A percentile compares a stretch with the other conserved stretches of the same genome.
Evolutionary conservation across 1,140 invertebrate genomes (phyloP).

Genomic region (Heliconius nattereri): DNA sequence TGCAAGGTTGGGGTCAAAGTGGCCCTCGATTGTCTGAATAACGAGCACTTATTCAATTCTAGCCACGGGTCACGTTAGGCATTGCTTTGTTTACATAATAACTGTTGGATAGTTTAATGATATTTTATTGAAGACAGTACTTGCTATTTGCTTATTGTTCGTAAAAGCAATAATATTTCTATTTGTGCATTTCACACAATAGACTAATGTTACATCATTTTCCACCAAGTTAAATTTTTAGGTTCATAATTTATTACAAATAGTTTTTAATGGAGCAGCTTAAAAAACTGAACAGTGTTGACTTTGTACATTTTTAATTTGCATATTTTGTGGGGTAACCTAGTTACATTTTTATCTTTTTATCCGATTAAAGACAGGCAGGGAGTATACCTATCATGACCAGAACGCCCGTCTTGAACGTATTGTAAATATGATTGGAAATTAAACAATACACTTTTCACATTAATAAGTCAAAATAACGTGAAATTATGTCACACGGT

Average conservation of each 20-base stretch:
- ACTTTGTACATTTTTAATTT: neutral
- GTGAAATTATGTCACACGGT: too few relatives aligned
- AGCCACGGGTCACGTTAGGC: constrained; percentile 26
- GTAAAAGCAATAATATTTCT: neutral
- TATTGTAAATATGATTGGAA: neutral
- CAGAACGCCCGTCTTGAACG: too few relatives aligned
- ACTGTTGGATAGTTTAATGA: constrained; percentile 16
- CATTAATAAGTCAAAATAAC: too few relatives aligned
- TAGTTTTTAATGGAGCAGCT: neutral
- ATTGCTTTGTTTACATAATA: constrained; percentile 36
- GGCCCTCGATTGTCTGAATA: constrained; percentile 44
- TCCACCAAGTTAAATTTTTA: neutral
- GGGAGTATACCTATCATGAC: neutral
- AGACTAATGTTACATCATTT: neutral
- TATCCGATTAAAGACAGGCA: neutral
- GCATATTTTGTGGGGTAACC: neutral
- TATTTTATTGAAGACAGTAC: constrained; percentile 16
- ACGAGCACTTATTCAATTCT: constrained; percentile 37
- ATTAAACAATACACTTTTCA: too few relatives aligned
- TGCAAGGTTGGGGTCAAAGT: constrained; percentile 61
- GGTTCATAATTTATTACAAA: neutral
- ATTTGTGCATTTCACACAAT: neutral
- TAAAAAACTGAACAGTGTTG: neutral
- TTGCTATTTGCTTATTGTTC: neutral
- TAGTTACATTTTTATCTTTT: neutral